Percentiles rank a stretch among this genome's conserved stretches.
Evolutionary conservation across 1,140 invertebrate genomes (phyloP).

Genomic region (Drosophila aff.): DNA sequence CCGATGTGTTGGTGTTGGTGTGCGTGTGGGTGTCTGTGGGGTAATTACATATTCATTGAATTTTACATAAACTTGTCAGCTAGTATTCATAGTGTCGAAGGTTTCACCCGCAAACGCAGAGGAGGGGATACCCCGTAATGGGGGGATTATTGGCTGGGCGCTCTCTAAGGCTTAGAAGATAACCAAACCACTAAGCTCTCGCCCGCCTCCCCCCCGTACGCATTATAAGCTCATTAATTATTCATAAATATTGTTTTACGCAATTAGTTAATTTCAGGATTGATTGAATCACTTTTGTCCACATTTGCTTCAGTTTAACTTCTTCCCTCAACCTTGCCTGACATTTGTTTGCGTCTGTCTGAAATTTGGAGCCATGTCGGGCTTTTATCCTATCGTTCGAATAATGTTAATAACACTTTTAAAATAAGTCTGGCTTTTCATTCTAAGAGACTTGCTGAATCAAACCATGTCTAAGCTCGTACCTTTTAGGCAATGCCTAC

Average conservation of each 20-base stretch:
- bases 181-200: slow-evolving; percentile 13
- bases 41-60: slow-evolving; percentile 24
- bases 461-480: neutral
- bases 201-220: neutral
- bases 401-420: neutral
- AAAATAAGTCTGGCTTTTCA: neutral
- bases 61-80: slow-evolving; percentile 20
- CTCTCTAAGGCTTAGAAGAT: slow-evolving; percentile 8
- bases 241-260: slow-evolving; percentile 25
- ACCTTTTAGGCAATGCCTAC: neutral
- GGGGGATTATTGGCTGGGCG: slow-evolving; percentile 6
- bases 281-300: slow-evolving; percentile 15
- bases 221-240: slow-evolving; percentile 21
- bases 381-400: neutral
- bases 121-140: neutral
- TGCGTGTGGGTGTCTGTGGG: slow-evolving; percentile 8
- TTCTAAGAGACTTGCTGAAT: neutral
- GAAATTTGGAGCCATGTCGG: neutral
- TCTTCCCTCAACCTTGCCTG: neutral
- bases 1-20: neutral
- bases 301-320: neutral
- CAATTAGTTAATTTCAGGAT: slow-evolving; percentile 23
- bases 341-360: neutral
- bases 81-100: slow-evolving; percentile 17
- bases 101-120: neutral